Base-by-base conservation (phyloP, 1,140 invertebrate genomes). In the Pogonomyrmex barbatus region DNA sequence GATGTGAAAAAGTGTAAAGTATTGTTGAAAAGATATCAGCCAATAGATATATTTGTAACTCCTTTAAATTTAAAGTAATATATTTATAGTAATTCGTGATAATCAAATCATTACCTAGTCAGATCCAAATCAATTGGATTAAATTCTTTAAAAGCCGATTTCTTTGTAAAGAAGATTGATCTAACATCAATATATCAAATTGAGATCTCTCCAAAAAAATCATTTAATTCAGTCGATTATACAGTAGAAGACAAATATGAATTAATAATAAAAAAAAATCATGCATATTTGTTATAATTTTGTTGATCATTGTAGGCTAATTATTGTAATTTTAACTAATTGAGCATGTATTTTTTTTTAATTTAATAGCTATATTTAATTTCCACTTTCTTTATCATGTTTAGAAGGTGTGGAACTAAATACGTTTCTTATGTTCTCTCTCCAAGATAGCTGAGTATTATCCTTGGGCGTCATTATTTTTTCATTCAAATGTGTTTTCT, bases 361-460 rank as follows among this genome's bases (percentile, higher is more conserved):
- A 67, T 42, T 0, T n/a, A 14, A 70, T 24, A 33, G 17, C 4
- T 45, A 24, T 60, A 86, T 56, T 68, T 45, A 77, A 76, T 17
- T 85, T 54, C 85, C 33, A 33, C 33, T 75, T 65, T 86, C 52
- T 39, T 84, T 87, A n/a, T 83, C 88, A 45, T 33, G 77, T 81
- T 93, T 94, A 1, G 94, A 95, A 1, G 94, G 94, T 0, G 94
- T 95, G 0, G 94, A 95, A 73, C 94, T 93, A 75, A 92, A 92
- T 83, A 95, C 89, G 71, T 93, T 92, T 70, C 89, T 90, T n/a
- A 93, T 89, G n/a, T 92, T 91, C 17, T 92, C 83, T 60, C 91
- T 91, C 94, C 94, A 93, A 42, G 91, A 70, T n/a, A 92, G 50
- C 58, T 79, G 88, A 60, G 92, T 67, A 60, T 92, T 92, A 17